These are phyloP conservation scores for Hylia prasina DNA, from an alignment of 2,113 vertebrate species.

Conservation along the genomic window DNA sequence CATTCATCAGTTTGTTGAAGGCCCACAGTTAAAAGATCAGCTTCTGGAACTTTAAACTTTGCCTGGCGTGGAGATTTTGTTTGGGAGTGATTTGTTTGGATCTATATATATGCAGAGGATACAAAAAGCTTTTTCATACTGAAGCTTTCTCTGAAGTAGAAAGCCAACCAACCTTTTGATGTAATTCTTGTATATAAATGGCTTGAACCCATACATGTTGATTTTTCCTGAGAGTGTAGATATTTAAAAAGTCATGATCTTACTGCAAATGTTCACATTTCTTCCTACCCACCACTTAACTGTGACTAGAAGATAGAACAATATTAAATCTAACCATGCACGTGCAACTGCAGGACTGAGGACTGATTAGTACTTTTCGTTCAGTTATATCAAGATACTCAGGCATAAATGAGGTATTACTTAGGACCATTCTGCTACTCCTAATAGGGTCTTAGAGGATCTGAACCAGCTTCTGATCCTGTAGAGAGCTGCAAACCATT, in stretches of 20 bases:
- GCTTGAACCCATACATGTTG: not conserved
- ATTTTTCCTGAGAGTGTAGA: not conserved
- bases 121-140: not conserved
- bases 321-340: not conserved
- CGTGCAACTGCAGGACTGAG: not conserved
- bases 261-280: not conserved
- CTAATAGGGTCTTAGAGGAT: not conserved
- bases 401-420: not conserved
- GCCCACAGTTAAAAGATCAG: not conserved
- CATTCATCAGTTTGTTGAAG: constrained; percentile 21
- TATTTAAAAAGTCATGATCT: not conserved
- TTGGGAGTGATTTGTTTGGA: constrained; percentile 5
- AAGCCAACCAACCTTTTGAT: not conserved
- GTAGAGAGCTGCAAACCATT: not conserved
- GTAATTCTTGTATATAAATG: not conserved
- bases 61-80: constrained; percentile 26
- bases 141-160: not conserved
- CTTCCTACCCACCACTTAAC: not conserved
- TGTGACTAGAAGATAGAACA: not conserved
- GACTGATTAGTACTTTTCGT: not conserved
- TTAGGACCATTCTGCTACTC: not conserved
- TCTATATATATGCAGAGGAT: not conserved
- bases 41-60: not conserved
- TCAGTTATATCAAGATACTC: not conserved
- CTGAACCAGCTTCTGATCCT: not conserved